These are phyloP conservation scores for Vultur gryphus DNA, from an alignment of 2,797 vertebrate genomes.

Conservation along the genomic window DNA sequence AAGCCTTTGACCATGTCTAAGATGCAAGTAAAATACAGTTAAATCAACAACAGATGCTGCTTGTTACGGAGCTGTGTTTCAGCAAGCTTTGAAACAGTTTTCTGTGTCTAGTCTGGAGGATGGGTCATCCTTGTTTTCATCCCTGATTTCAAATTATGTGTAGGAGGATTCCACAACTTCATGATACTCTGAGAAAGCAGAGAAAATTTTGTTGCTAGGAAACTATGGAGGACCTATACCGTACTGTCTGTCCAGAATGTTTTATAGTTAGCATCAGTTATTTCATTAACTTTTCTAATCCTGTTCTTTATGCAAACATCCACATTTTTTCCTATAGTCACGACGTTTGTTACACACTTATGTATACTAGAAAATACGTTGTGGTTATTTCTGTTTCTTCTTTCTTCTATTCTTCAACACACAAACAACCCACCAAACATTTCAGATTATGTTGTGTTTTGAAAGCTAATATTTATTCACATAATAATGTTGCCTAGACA, in stretches of 20 bases:
- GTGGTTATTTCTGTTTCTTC: background rate
- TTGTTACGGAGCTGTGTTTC: background rate
- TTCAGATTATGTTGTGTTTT: background rate
- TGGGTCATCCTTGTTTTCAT: constrained; percentile 48
- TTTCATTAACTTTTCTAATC: background rate
- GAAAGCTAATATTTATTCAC: background rate
- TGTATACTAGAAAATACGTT: background rate
- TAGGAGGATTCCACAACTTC: constrained; percentile 58
- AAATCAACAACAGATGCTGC: background rate
- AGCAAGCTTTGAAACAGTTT: background rate
- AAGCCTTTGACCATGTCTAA: background rate
- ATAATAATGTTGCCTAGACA: background rate
- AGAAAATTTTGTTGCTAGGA: constrained; percentile 73
- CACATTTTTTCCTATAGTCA: background rate
- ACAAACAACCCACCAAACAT: background rate
- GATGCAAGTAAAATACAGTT: background rate
- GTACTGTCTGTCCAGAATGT: constrained; percentile 7
- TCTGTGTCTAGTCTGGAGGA: background rate
- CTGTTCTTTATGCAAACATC: background rate
- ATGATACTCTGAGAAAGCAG: constrained; percentile 46
- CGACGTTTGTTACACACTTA: background rate
- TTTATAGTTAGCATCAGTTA: constrained; percentile 20
- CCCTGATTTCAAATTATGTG: constrained; percentile 56
- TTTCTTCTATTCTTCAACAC: background rate
- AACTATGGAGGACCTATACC: constrained; percentile 42